Conservation (phyloP, 2,113 vertebrate genomes). For the Mesoclemmys tuberculata region DNA sequence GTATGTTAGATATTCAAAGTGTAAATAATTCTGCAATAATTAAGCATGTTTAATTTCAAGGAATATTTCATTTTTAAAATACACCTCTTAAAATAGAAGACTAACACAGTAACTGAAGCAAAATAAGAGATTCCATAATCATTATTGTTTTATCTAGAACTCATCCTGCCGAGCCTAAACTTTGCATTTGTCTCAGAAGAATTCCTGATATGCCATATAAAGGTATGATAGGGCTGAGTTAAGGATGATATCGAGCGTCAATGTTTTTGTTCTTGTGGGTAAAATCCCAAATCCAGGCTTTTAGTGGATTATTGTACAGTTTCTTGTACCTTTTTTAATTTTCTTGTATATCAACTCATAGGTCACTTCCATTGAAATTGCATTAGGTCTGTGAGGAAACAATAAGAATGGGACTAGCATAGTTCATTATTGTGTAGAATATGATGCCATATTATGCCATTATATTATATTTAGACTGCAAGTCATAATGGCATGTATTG, state of each 20-base stretch:
- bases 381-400: rapidly evolving
- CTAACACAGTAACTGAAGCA: rapidly evolving
- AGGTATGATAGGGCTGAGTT: rapidly evolving
- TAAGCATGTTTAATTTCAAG: rapidly evolving
- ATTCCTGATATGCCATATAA: background rate
- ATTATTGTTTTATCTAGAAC: rapidly evolving
- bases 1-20: rapidly evolving
- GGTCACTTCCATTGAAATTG: rapidly evolving
- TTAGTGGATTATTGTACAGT: background rate
- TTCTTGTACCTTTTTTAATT: rapidly evolving
- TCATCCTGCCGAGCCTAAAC: background rate
- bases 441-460: background rate
- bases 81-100: rapidly evolving
- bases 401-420: rapidly evolving
- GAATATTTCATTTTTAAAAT: rapidly evolving
- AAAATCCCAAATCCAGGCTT: background rate
- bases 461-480: rapidly evolving
- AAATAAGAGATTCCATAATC: rapidly evolving
- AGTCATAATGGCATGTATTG: background rate
- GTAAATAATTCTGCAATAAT: rapidly evolving
- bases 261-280: background rate
- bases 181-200: background rate
- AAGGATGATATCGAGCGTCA: background rate
- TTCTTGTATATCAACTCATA: rapidly evolving
- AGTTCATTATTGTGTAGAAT: rapidly evolving